These are phyloP conservation scores for Brachyhypopomus gauderio DNA, from an alignment of 2,113 vertebrate species.

Conservation along the genomic window DNA sequence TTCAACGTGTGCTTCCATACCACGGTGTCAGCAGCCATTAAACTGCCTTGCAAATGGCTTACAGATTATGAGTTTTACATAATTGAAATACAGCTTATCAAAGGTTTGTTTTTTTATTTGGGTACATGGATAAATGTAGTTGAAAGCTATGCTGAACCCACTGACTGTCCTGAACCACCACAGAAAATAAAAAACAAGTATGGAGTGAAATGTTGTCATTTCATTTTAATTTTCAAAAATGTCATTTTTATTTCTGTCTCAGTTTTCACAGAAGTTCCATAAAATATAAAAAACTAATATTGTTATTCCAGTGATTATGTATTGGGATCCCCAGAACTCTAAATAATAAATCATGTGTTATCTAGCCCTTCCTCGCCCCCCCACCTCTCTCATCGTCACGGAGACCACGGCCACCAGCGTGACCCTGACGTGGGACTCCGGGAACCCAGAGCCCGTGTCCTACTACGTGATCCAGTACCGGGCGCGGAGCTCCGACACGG, in stretches of 20 bases:
- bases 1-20: too few species aligned
- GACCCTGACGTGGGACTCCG: conserved; percentile 96
- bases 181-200: not conserved
- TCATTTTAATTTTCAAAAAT: too few species aligned
- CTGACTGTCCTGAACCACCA: not conserved
- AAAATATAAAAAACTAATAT: too few species aligned
- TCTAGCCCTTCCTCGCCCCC: conserved; percentile 90
- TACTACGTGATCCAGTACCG: conserved; percentile 97
- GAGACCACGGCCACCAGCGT: conserved; percentile 98
- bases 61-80: not conserved
- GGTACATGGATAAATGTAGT: not conserved
- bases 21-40: not conserved
- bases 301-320: too few species aligned
- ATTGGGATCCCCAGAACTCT: too few species aligned
- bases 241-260: too few species aligned
- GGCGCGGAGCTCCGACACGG: conserved; percentile 78
- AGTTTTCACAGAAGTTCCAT: too few species aligned
- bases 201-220: too few species aligned
- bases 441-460: conserved; percentile 90
- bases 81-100: not conserved
- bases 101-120: not conserved
- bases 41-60: not conserved
- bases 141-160: not conserved
- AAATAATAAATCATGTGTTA: not conserved
- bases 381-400: conserved; percentile 86